A percentile compares a stretch with the other conserved stretches of the same genome.
Conservation (phyloP, 2,797 vertebrate genomes). For the Neomorphus geoffroyi region DNA sequence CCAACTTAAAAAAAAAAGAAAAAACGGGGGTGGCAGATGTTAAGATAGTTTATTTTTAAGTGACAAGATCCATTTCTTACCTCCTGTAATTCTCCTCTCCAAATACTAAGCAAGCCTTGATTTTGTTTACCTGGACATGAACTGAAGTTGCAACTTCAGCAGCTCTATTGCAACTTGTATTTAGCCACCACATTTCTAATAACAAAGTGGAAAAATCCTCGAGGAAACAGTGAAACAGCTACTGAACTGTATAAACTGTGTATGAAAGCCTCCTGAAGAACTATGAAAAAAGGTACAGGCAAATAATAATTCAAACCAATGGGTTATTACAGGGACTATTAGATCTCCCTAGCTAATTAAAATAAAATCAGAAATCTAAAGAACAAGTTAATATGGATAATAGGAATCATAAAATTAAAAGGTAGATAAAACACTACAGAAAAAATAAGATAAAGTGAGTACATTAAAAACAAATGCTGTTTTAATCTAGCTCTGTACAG, state of each 20-base stretch:
- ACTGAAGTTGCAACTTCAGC: not conserved
- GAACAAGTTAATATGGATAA: not conserved
- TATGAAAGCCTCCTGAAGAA: not conserved
- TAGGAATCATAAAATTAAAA: not conserved
- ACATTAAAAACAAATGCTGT: not conserved
- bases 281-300: not conserved
- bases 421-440: not conserved
- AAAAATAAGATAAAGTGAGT: not conserved
- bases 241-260: not conserved
- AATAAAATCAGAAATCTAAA: not conserved
- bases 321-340: not conserved
- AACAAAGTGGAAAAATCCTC: not conserved
- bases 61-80: not conserved
- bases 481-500: not conserved
- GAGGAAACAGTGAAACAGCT: not conserved
- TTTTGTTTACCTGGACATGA: not conserved
- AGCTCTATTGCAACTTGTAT: not conserved
- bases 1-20: not conserved
- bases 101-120: not conserved
- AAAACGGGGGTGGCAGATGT: accelerated
- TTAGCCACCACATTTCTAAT: not conserved
- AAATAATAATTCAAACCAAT: not conserved
- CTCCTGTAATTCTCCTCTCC: not conserved
- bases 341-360: not conserved
- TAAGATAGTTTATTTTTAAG: not conserved